Evolutionary conservation across 1,140 invertebrate species (phyloP).

Genomic region (Lasioglossum baleicum): DNA sequence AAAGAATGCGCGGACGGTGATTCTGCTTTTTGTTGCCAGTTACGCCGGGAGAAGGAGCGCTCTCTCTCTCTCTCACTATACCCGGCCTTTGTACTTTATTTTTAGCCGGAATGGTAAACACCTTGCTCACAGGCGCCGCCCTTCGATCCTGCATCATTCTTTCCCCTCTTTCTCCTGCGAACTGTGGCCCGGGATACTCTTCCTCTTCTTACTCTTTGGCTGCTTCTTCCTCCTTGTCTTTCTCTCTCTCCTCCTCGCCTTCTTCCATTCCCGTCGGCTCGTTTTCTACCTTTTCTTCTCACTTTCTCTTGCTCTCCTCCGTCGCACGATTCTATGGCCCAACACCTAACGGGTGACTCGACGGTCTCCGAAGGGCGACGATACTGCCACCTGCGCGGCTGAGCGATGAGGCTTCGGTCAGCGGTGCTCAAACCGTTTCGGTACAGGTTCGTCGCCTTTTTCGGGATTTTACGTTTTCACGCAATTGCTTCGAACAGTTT

Average conservation of each 20-base stretch:
- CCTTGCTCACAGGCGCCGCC: conserved; percentile 77
- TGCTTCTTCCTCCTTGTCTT: conserved; percentile 13
- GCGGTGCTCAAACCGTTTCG: not conserved
- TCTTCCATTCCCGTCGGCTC: conserved; percentile 11
- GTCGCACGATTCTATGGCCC: not conserved
- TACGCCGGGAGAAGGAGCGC: conserved; percentile 57
- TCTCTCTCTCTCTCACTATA: not conserved
- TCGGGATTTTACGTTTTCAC: too few species aligned
- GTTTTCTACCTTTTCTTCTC: conserved; percentile 41
- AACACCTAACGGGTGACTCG: conserved; percentile 14
- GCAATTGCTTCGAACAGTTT: too few species aligned
- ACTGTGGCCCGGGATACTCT: not conserved
- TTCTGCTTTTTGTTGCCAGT: conserved; percentile 72
- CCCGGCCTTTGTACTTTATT: conserved; percentile 72
- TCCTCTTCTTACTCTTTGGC: not conserved
- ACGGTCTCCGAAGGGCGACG: too few species aligned
- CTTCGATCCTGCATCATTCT: conserved; percentile 59
- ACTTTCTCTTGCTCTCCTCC: conserved; percentile 34
- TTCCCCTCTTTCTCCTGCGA: conserved; percentile 46
- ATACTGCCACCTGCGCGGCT: not conserved
- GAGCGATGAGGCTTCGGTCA: not conserved
- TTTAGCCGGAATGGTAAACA: conserved; percentile 77
- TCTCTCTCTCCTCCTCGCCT: conserved; percentile 1
- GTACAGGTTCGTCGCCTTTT: too few species aligned
- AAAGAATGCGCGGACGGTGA: conserved; percentile 63